Evolutionary conservation across 2,888 invertebrate genomes (phyloP), one percentile per base, ranked within the genome.

Genomic region (Habroteleia sp.): DNA sequence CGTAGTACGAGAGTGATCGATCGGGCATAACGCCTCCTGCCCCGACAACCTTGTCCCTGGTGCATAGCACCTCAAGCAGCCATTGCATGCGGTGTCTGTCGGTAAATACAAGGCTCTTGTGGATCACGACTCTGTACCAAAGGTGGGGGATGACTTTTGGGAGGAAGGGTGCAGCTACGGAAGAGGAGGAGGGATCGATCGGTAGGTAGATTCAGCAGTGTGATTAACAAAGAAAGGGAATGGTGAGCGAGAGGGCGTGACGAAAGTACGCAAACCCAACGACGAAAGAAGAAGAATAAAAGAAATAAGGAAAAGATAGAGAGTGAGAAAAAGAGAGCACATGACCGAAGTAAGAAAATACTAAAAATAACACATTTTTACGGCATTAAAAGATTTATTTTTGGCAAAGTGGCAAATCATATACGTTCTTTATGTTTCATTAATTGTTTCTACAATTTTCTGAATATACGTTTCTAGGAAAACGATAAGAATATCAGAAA

Each of bases 161-260:
- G 60, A 31, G 69, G 27, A 17, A 56, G 14, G 16, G 46, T 35
- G 46, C 48, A 17, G 17, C 25, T n/a, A 10, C 68, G 75, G 72
- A 37, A 65, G 68, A 16, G 58, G 58, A 23, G 58, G 63, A 54
- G 50, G 65, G 66, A 8, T 27, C 17, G 71, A 78, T 76, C 65
- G 76, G 78, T 76, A 80, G 79, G 80, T 79, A 81, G 80, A 81
- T 82, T 77, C 78, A 79, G 76, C 79, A 77, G 81, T 79, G 80
- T 81, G 81, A 82, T 82, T 80, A 81, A 80, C 78, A 71, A 73
- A 76, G 71, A 50, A 78, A 65, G 58, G 69, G 58, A 46, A 77
- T 77, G 74, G 74, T 68, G 79, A 65, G 68, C 68, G 63, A 78
- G 60, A 79, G 76, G 80, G 77, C 74, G 76, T 77, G 68, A 76